Evolutionary conservation across 2,888 invertebrate species (phyloP).

Genomic region (Drosophila atroscutellata): DNA sequence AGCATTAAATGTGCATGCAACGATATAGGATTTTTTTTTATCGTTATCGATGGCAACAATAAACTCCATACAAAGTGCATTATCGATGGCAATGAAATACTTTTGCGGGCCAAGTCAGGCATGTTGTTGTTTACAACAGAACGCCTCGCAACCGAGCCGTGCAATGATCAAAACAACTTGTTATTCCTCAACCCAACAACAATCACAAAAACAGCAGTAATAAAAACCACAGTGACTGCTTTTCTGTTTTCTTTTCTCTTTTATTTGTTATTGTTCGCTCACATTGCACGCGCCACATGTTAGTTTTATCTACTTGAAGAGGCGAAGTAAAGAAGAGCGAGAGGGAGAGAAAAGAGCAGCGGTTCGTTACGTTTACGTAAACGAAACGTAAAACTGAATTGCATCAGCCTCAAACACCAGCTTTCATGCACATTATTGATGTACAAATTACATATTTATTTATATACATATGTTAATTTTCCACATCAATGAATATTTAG

Average conservation of each 20-base stretch:
- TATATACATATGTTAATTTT: conserved; percentile 32
- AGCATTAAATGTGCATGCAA: conserved; percentile 54
- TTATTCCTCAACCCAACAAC: conserved; percentile 58
- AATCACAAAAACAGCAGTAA: conserved; percentile 28
- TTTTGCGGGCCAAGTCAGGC: conserved; percentile 42
- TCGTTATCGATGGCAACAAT: conserved; percentile 48
- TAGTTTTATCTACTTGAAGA: conserved; percentile 46
- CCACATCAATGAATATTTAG: conserved; percentile 36
- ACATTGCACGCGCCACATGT: conserved; percentile 58
- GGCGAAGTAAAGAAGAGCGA: neutral
- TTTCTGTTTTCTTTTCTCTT: conserved; percentile 27
- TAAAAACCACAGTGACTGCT: conserved; percentile 48
- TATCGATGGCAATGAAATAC: conserved; percentile 69
- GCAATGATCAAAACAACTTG: conserved; percentile 76
- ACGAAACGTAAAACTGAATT: conserved; percentile 50
- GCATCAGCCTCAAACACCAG: conserved; percentile 44
- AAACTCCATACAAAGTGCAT: conserved; percentile 38
- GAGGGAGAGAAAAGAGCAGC: conserved; percentile 1
- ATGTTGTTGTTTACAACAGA: conserved; percentile 57
- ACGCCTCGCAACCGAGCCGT: conserved; percentile 51
- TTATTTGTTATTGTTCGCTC: conserved; percentile 42
- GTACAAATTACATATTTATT: neutral
- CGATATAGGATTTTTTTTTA: conserved; percentile 21
- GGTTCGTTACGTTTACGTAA: conserved; percentile 45
- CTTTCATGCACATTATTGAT: conserved; percentile 5